Conservation (phyloP, 2,888 invertebrate genomes). For the Drosophila flavopinicola region DNA sequence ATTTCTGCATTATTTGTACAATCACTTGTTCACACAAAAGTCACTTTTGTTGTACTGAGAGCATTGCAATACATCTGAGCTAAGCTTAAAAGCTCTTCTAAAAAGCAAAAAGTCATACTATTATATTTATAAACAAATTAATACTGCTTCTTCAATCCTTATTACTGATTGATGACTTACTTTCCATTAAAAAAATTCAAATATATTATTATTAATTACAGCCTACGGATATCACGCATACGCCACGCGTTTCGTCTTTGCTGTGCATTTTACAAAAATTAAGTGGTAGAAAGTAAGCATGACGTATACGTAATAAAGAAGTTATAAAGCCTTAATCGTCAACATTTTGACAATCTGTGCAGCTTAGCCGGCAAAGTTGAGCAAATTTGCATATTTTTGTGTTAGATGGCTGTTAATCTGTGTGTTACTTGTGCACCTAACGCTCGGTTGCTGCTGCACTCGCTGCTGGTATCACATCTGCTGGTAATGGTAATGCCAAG, state of each 20-base stretch:
- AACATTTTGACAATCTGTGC: not conserved
- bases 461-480: conserved; percentile 16
- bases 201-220: not conserved
- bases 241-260: not conserved
- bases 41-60: too few species aligned
- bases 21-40: too few species aligned
- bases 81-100: too few species aligned
- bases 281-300: not conserved
- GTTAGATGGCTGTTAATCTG: conserved; percentile 17
- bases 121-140: too few species aligned
- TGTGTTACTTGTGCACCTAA: conserved; percentile 9
- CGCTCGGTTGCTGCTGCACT: not conserved
- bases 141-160: too few species aligned
- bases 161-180: too few species aligned
- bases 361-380: not conserved
- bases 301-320: conserved; percentile 1
- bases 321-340: not conserved
- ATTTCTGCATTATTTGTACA: too few species aligned
- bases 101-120: too few species aligned
- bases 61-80: too few species aligned
- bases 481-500: conserved; percentile 64
- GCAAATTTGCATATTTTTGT: not conserved
- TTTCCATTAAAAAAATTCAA: too few species aligned
- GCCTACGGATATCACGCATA: conserved; percentile 25
- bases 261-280: not conserved